Evolutionary conservation across 2,888 invertebrate genomes (phyloP).

Genomic region (Odontomyia ornata): DNA sequence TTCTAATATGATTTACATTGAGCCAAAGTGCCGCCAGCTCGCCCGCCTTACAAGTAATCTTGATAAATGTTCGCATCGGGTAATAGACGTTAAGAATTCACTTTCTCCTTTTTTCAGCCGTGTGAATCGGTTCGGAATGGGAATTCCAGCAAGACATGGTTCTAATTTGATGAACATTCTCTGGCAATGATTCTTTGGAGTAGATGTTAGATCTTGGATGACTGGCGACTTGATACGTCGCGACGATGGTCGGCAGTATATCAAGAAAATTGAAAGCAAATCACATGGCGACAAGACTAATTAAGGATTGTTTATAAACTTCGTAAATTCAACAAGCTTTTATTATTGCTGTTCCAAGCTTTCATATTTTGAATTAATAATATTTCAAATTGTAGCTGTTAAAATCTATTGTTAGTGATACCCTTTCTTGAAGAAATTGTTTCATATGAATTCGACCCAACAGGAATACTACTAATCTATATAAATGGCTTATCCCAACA

Average conservation of each 20-base stretch:
- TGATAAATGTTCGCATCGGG: constrained; percentile 30
- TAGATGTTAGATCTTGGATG: background rate
- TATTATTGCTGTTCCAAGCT: no score
- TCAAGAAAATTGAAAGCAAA: constrained; percentile 43
- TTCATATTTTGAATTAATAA: no score
- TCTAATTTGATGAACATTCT: constrained; percentile 8
- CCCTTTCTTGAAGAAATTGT: no score
- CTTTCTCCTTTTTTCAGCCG: constrained; percentile 1
- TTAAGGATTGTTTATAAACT: background rate
- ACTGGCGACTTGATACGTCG: background rate
- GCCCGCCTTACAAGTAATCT: constrained; percentile 27
- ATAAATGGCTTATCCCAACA: no score
- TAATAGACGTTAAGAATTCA: background rate
- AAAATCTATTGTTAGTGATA: no score
- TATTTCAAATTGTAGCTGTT: no score
- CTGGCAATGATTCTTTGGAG: background rate
- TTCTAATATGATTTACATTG: constrained; percentile 35
- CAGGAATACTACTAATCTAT: no score
- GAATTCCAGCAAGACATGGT: background rate
- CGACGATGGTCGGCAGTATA: constrained; percentile 13
- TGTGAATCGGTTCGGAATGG: constrained; percentile 8
- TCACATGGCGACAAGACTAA: constrained; percentile 18
- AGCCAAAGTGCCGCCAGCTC: background rate
- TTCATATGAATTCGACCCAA: no score
- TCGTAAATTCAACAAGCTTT: no score